phyloP scores from a whole-genome alignment of 2,888 invertebrate species.

The Lysandra coridon region DNA sequence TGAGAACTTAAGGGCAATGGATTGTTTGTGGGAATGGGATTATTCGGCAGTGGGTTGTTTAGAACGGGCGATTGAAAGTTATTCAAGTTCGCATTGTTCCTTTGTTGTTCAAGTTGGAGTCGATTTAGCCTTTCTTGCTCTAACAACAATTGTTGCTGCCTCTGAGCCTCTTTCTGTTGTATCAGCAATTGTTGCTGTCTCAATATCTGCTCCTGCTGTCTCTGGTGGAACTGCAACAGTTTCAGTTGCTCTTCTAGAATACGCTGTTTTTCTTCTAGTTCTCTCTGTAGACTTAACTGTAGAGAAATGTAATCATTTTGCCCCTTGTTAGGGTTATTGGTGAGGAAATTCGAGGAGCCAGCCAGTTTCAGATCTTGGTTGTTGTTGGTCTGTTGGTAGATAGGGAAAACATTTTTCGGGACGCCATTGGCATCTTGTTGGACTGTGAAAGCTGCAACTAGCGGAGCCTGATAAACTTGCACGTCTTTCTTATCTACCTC shows the following conservation, averaged over 20 bases:
- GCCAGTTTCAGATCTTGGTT: constrained; percentile 49
- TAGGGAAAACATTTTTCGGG: constrained; percentile 89
- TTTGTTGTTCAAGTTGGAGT: constrained; percentile 60
- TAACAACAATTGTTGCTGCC: constrained; percentile 55
- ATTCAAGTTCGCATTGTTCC: constrained; percentile 58
- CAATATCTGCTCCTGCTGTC: constrained; percentile 85
- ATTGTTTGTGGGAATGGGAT: constrained; percentile 53
- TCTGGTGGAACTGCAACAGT: constrained; percentile 83
- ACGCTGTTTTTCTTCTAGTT: constrained; percentile 84
- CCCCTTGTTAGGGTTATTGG: constrained; percentile 27
- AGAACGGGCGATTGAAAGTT: constrained; percentile 55
- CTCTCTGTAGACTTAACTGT: constrained; percentile 66
- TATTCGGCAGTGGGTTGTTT: constrained; percentile 55
- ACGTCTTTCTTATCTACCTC: constrained; percentile 85
- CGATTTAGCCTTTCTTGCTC: constrained; percentile 55
- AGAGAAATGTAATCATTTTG: constrained; percentile 58
- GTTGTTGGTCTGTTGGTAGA: constrained; percentile 77
- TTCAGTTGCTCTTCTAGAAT: constrained; percentile 85
- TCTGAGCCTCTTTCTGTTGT: constrained; percentile 70
- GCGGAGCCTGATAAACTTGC: constrained; percentile 89
- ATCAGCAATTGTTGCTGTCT: constrained; percentile 83
- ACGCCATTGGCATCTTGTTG: constrained; percentile 89
- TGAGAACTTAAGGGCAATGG: constrained; percentile 56
- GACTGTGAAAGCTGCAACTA: constrained; percentile 92
- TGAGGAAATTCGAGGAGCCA: constrained; percentile 45